phyloP scores from a whole-genome alignment of 1,140 invertebrate species.

The Drosophila elegans region DNA sequence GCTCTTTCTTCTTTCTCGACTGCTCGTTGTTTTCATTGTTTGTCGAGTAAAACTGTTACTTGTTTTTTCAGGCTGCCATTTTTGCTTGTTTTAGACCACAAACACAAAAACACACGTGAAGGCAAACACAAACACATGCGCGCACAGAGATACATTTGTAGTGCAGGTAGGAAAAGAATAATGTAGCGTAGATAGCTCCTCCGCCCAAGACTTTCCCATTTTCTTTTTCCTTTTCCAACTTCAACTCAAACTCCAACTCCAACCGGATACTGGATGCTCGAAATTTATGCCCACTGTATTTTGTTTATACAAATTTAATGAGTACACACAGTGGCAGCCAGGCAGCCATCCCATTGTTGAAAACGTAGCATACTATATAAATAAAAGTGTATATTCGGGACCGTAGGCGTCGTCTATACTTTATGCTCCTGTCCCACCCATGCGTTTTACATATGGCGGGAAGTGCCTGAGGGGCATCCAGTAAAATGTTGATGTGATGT shows the following conservation, averaged over 20 bases:
- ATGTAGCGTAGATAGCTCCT: conserved; percentile 54
- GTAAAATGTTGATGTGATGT: conserved; percentile 32
- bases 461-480: conserved; percentile 25
- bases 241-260: conserved; percentile 11
- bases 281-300: conserved; percentile 75
- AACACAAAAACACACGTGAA: conserved; percentile 10
- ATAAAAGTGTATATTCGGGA: conserved; percentile 1
- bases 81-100: conserved; percentile 66
- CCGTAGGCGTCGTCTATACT: conserved; percentile 36
- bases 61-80: conserved; percentile 75
- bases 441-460: conserved; percentile 35
- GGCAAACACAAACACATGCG: conserved; percentile 16
- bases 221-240: conserved; percentile 23
- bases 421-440: conserved; percentile 21
- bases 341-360: conserved; percentile 35
- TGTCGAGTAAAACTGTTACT: conserved; percentile 74
- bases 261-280: conserved; percentile 30
- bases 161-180: conserved; percentile 61
- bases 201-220: conserved; percentile 29
- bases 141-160: conserved; percentile 24
- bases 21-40: conserved; percentile 72
- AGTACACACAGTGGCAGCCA: conserved; percentile 60
- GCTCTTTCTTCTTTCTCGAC: not conserved
- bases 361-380: not conserved
- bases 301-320: conserved; percentile 84